Evolutionary conservation across 2,113 vertebrate species (phyloP), one percentile per base, ranked within the genome.

Genomic region (Sciurus niger): DNA sequence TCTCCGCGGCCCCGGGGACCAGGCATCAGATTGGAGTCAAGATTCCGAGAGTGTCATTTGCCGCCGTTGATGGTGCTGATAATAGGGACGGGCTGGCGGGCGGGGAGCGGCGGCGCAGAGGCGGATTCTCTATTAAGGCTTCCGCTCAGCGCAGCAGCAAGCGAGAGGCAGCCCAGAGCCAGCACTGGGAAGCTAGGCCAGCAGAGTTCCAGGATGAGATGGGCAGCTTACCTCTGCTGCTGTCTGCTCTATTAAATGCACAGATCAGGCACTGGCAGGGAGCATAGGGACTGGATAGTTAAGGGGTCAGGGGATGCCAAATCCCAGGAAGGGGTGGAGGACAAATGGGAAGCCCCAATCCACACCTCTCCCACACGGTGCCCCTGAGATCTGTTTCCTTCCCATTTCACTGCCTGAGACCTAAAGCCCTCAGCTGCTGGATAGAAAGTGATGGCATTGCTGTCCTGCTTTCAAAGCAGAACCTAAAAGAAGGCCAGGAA

Each of bases 11-110:
- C 95, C 97, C 8, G 4, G 97, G 98, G 98, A 98, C 97, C 94
- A 97, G 89, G 97, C 97, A 98, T 97, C 97, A 98, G 97, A 98
- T 98, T 98, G 98, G 97, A 97, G 97, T 97, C 98, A 97, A 98
- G 98, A 98, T 97, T 98, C 97, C 8, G n/a, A 87, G 96, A 97
- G 98, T 97, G 98, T 98, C 98, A 97, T 98, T 98, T 98, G 97
- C 97, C 3, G 97, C 93, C 28, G 58, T 67, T 97, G 98, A 98
- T 97, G 95, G 97, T 97, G 91, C 97, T 97, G 96, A 97, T 98
- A 98, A 98, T 98, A 97, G 95, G 97, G 97, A 96, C 48, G 70
- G 83, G 96, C 94, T 84, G 94, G 96, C 82, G 0, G 93, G 97
- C 22, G 14, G 95, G 88, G 74, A 95, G 93, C 77, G 0, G 89